Percentiles rank a stretch among this genome's conserved stretches.
These are phyloP conservation scores for Camelus dromedarius DNA, from an alignment of 2,113 vertebrate genomes.

Conservation along the genomic window DNA sequence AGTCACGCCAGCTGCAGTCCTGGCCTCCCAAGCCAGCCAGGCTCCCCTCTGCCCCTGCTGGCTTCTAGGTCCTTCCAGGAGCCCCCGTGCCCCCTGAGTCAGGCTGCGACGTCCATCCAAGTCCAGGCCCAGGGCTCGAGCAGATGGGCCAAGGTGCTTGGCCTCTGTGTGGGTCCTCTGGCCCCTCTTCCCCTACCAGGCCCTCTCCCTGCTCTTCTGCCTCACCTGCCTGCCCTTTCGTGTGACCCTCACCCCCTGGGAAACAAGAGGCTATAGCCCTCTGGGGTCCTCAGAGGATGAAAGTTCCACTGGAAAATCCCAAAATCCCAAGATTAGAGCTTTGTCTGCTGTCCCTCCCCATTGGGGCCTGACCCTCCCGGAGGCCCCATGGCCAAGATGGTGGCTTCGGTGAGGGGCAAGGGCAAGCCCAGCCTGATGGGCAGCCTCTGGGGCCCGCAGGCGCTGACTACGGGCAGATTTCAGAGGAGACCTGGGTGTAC, in stretches of 20 bases:
- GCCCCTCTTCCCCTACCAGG: rapidly evolving
- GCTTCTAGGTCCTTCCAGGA: background rate
- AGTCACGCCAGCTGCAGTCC: constrained; percentile 21
- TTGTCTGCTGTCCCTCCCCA: background rate
- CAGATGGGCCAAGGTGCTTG: background rate
- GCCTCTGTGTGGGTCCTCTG: background rate
- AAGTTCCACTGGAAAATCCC: background rate
- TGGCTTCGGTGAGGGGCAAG: background rate
- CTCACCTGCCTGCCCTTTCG: background rate
- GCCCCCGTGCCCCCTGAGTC: background rate
- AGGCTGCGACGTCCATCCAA: background rate
- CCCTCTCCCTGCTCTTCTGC: too few species aligned
- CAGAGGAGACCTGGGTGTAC: constrained; percentile 97
- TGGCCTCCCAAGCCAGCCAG: rapidly evolving
- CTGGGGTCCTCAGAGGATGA: rapidly evolving
- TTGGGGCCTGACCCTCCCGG: background rate
- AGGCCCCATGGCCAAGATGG: background rate
- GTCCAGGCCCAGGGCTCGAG: background rate
- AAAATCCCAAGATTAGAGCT: rapidly evolving
- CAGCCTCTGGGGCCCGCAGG: constrained; percentile 83
- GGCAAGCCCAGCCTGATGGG: rapidly evolving
- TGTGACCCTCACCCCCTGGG: background rate
- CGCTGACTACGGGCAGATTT: constrained; percentile 99
- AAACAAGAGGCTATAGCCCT: background rate
- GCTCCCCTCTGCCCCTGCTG: background rate